Evolutionary conservation across 2,113 vertebrate genomes (phyloP).

Genomic region (Brienomyrus longianalis): DNA sequence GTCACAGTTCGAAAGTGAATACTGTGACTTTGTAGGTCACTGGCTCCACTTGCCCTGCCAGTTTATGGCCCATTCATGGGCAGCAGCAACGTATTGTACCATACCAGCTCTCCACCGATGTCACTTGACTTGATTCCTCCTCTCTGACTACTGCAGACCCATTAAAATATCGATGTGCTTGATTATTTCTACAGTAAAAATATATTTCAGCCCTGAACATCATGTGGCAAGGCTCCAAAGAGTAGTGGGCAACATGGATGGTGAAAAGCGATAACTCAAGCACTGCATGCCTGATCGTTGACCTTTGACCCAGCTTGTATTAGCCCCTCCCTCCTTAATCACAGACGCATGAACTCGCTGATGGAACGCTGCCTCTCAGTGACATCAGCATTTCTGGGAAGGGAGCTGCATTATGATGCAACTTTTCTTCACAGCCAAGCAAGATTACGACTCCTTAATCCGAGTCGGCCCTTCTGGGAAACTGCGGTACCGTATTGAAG

Average conservation of each 20-base stretch:
- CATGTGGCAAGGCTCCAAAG: neutral
- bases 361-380: slow-evolving; percentile 36
- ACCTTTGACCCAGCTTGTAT: slow-evolving; percentile 24
- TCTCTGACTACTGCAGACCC: neutral
- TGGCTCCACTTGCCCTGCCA: neutral
- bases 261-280: neutral
- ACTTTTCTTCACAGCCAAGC: slow-evolving; percentile 22
- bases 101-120: neutral
- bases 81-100: neutral
- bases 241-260: neutral
- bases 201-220: neutral
- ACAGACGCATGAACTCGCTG: slow-evolving; percentile 2
- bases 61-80: neutral
- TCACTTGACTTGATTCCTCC: neutral
- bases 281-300: neutral
- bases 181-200: neutral
- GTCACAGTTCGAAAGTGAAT: neutral
- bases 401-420: slow-evolving; percentile 54
- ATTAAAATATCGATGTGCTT: neutral
- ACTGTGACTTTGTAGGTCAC: neutral
- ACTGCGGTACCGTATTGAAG: neutral
- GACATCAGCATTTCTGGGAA: slow-evolving; percentile 53
- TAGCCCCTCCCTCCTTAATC: slow-evolving; percentile 22
- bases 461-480: slow-evolving; percentile 30
- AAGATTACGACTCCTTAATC: slow-evolving; percentile 58